Percentiles rank a stretch among this genome's conserved stretches.
phyloP scores from a whole-genome alignment of 2,797 vertebrate genomes.

The Scleropages formosus region DNA sequence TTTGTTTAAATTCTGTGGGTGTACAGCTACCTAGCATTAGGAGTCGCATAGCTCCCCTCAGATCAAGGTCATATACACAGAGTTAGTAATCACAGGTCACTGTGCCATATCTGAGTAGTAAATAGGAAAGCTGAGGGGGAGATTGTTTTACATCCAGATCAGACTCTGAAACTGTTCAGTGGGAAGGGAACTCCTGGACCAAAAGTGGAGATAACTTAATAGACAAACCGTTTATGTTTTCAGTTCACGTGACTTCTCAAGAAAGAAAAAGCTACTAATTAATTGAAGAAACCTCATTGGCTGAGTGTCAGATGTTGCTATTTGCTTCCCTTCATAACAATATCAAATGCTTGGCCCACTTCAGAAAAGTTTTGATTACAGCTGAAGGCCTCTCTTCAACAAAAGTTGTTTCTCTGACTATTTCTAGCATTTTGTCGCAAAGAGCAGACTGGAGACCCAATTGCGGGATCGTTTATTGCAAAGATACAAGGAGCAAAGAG shows the following conservation, averaged over 20 bases:
- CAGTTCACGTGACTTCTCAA: not conserved
- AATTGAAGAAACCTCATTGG: not conserved
- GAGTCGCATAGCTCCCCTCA: not conserved
- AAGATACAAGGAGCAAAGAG: too few species aligned
- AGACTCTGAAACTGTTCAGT: conserved; percentile 1
- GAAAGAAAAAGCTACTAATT: conserved; percentile 7
- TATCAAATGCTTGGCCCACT: not conserved
- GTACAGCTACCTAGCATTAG: not conserved
- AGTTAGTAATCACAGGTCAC: not conserved
- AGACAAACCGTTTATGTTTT: not conserved
- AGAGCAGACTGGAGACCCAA: too few species aligned
- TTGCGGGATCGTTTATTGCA: too few species aligned
- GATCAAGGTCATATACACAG: not conserved
- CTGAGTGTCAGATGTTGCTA: conserved; percentile 18
- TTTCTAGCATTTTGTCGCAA: too few species aligned
- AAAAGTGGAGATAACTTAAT: not conserved
- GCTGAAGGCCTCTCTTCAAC: conserved; percentile 12
- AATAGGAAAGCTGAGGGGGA: not conserved
- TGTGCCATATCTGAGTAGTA: not conserved
- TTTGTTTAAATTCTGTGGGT: conserved; percentile 10
- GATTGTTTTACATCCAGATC: not conserved
- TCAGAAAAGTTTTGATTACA: conserved; percentile 22
- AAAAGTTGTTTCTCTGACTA: not conserved
- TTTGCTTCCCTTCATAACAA: conserved; percentile 14
- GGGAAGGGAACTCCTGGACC: conserved; percentile 1